Conservation (phyloP, 1,140 invertebrate species). For the Littorina saxatilis region DNA sequence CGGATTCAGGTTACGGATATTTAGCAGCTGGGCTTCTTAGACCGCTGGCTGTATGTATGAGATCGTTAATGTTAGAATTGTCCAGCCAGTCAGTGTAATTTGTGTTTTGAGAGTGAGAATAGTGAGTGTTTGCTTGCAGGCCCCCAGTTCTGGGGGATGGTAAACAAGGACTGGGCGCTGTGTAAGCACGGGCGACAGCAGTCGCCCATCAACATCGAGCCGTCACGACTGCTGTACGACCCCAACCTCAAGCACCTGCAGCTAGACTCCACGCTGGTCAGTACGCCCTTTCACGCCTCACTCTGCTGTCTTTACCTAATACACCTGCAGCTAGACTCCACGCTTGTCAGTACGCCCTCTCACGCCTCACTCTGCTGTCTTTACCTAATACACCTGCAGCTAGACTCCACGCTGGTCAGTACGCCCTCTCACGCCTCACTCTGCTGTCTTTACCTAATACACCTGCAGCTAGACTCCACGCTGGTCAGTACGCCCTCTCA, state of each 20-base stretch:
- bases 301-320: not conserved
- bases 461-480: not conserved
- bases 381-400: slow-evolving; percentile 88
- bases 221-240: slow-evolving; percentile 93
- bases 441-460: not conserved
- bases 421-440: not conserved
- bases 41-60: no score
- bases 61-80: no score
- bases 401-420: slow-evolving; percentile 94
- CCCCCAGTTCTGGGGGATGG: slow-evolving; percentile 96
- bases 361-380: not conserved
- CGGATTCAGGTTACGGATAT: no score
- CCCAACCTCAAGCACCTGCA: slow-evolving; percentile 92
- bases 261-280: slow-evolving; percentile 93
- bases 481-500: not conserved
- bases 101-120: no score
- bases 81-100: no score
- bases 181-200: slow-evolving; percentile 96
- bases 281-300: slow-evolving; percentile 64
- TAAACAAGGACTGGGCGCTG: slow-evolving; percentile 97
- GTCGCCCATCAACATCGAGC: slow-evolving; percentile 97
- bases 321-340: not conserved
- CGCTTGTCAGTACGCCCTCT: not conserved
- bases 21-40: no score
- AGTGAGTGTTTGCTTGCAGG: no score